A percentile compares a stretch with the other conserved stretches of the same genome.
Conservation (phyloP, 1,140 invertebrate genomes). For the Procambarus clarkii region DNA sequence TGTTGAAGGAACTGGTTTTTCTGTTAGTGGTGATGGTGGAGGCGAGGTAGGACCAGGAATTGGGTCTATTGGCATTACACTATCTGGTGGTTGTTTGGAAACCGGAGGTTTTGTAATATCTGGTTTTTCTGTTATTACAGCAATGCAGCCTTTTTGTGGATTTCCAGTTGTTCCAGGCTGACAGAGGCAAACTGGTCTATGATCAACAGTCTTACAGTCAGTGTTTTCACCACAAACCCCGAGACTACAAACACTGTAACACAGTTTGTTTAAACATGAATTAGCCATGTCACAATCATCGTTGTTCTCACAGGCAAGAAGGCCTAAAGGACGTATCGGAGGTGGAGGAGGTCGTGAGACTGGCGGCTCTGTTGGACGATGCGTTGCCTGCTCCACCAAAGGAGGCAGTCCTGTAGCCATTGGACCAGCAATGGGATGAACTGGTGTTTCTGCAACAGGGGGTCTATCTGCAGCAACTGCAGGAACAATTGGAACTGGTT, state of each 20-base stretch:
- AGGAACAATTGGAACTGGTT: too few species aligned
- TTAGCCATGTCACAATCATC: conserved; percentile 62
- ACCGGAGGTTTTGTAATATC: conserved; percentile 17
- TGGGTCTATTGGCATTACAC: conserved; percentile 21
- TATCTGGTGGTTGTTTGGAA: conserved; percentile 14
- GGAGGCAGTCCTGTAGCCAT: conserved; percentile 34
- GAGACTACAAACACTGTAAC: conserved; percentile 84
- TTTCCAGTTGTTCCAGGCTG: conserved; percentile 71
- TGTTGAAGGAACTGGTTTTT: conserved; percentile 28
- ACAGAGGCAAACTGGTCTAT: conserved; percentile 60
- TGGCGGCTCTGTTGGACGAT: conserved; percentile 1
- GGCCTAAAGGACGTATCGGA: conserved; percentile 12
- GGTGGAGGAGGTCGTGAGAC: conserved; percentile 34
- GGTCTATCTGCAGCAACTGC: conserved; percentile 79
- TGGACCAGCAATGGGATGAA: conserved; percentile 21
- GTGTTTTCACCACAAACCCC: conserved; percentile 79
- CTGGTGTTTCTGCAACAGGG: background rate
- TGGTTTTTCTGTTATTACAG: conserved; percentile 35
- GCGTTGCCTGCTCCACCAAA: conserved; percentile 12
- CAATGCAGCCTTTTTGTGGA: conserved; percentile 67
- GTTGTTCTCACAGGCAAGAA: conserved; percentile 66
- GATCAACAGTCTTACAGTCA: conserved; percentile 73
- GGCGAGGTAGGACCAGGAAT: conserved; percentile 26
- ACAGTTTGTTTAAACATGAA: conserved; percentile 75
- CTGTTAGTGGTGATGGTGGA: too few species aligned